phyloP scores from a whole-genome alignment of 2,888 invertebrate genomes.

The Cloeon dipterum region DNA sequence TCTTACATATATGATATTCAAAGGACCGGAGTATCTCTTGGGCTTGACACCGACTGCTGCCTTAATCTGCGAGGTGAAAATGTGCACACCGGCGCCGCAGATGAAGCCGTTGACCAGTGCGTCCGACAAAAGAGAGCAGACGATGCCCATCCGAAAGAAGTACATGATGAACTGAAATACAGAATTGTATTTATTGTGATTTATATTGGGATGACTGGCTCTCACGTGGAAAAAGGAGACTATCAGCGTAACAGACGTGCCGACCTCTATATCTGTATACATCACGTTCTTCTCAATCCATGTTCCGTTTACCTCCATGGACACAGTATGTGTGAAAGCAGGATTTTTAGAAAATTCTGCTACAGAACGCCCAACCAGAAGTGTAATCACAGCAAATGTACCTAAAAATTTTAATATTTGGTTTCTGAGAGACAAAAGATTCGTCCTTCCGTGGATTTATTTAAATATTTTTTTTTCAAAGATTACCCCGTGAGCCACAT shows the following conservation, averaged over 20 bases:
- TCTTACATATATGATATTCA: constrained; percentile 32
- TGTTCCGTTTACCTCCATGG: background rate
- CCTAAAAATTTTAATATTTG: background rate
- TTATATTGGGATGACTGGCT: no score
- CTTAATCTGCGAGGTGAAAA: constrained; percentile 40
- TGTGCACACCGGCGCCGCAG: constrained; percentile 45
- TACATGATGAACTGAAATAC: constrained; percentile 34
- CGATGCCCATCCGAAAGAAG: constrained; percentile 29
- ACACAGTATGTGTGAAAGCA: background rate
- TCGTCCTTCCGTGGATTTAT: background rate
- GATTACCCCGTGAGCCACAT: background rate
- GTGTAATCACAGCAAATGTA: constrained; percentile 5
- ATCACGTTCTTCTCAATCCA: background rate
- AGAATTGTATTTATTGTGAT: no score
- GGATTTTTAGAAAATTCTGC: constrained; percentile 1
- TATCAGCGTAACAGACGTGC: background rate
- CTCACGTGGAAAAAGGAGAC: constrained; percentile 1
- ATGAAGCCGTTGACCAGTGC: constrained; percentile 49
- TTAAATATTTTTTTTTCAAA: background rate
- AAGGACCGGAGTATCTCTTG: constrained; percentile 30
- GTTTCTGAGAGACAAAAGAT: background rate
- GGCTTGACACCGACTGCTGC: constrained; percentile 32
- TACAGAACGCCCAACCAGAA: constrained; percentile 15
- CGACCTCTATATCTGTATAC: background rate
- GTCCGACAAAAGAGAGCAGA: constrained; percentile 35